Base-by-base conservation (phyloP, 2,888 invertebrate species). In the Malthinus flaveolus region DNA sequence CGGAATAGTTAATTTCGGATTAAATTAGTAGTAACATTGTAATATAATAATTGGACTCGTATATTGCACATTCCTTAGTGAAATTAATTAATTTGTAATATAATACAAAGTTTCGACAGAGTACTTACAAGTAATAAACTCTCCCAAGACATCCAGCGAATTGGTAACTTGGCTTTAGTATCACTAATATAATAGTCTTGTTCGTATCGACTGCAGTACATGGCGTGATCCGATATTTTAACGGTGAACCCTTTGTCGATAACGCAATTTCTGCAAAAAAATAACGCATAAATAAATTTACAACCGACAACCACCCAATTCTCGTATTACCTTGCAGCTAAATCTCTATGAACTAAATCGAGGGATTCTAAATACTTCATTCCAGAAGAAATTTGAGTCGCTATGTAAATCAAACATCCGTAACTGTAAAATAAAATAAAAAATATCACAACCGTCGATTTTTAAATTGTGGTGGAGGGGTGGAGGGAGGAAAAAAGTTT, bases 131-230 rank as follows among this genome's bases (percentile, higher is more conserved):
- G 79, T 45, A 94, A 81, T 31, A 94, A 82, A 66, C 90, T 90
- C 75, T 95, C 94, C 93, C 94, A 94, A 1, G 94, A 88, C 94
- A 95, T 94, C 95, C 95, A 95, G 56, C 96, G 84, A 54, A 96
- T 86, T 0, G 95, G 95, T 59, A 95, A 81, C 62, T 91, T 85
- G 2, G 88, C 86, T 68, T 90, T 90, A 37, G 90, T 91, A 66
- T 91, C 89, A 76, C 93, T 88, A 56, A 90, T 83, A 79, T 93
- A 93, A 77, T 95, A 95, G 73, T 95, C 94, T 6, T 83, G 80
- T 46, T 89, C 85, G 72, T 90, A 93, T 66, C 89, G 85, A 63
- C 87, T 86, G 72, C 90, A 89, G 74, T 91, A 91, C 87, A 92
- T 90, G 1, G 92, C 93, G 74, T 93, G 93, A 78, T 93, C 93